phyloP scores from a whole-genome alignment of 2,113 vertebrate species.

The Hyla sarda region DNA sequence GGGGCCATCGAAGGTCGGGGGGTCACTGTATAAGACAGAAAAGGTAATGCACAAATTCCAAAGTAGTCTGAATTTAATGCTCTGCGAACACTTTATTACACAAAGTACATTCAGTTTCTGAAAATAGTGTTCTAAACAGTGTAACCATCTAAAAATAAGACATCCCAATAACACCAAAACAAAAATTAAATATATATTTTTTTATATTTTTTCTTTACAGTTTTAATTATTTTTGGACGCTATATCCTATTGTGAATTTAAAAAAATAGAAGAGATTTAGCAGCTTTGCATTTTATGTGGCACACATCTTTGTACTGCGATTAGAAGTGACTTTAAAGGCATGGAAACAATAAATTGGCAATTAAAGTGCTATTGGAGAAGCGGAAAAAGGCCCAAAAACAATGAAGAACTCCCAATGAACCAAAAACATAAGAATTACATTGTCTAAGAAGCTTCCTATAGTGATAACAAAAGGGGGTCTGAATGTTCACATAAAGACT shows the following conservation, averaged over 20 bases:
- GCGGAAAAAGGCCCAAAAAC: conserved; percentile 74
- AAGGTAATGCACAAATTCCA: conserved; percentile 65
- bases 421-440: conserved; percentile 67
- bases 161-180: conserved; percentile 82
- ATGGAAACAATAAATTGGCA: conserved; percentile 81
- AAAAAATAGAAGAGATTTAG: conserved; percentile 87
- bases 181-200: conserved; percentile 80
- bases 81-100: conserved; percentile 99
- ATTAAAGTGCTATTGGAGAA: conserved; percentile 71
- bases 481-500: conserved; percentile 69
- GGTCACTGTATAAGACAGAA: background rate
- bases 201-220: conserved; percentile 71
- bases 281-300: conserved; percentile 82
- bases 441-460: conserved; percentile 68
- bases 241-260: conserved; percentile 81
- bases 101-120: conserved; percentile 98
- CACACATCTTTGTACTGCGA: conserved; percentile 82
- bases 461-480: conserved; percentile 65
- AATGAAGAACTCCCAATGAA: conserved; percentile 66
- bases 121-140: conserved; percentile 99
- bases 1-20: too few species aligned
- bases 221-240: conserved; percentile 72
- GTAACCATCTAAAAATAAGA: conserved; percentile 96
- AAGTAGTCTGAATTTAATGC: conserved; percentile 80
- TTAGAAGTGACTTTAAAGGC: conserved; percentile 89